These are phyloP conservation scores for Pelmatolapia mariae DNA, from an alignment of 2,113 vertebrate species.

Conservation along the genomic window DNA sequence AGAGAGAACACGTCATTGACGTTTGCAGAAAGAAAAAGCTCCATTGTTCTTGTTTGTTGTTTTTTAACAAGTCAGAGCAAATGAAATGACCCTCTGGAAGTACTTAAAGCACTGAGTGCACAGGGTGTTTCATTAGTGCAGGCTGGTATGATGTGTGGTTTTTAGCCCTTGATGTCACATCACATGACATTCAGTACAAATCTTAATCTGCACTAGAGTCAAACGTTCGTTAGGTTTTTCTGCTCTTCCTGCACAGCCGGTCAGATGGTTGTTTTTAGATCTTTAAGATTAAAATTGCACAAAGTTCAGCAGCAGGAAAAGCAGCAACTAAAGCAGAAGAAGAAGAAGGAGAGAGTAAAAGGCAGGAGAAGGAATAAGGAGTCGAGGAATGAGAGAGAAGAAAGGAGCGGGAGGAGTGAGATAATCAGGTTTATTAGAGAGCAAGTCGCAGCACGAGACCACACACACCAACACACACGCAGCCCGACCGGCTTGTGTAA, in stretches of 20 bases:
- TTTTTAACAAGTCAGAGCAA: neutral
- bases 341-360: neutral
- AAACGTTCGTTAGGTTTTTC: neutral
- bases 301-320: neutral
- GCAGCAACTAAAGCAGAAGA: neutral
- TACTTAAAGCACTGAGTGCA: neutral
- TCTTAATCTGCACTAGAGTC: neutral
- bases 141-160: neutral
- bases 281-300: neutral
- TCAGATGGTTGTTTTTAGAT: neutral
- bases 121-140: neutral
- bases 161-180: no score
- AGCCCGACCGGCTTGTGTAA: constrained; percentile 4
- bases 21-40: neutral
- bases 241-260: neutral
- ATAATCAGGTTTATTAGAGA: neutral
- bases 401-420: neutral
- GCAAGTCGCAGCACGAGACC: neutral
- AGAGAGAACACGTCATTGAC: neutral
- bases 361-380: neutral
- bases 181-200: neutral
- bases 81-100: neutral
- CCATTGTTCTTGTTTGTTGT: neutral
- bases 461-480: neutral
- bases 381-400: neutral